Evolutionary conservation across 2,113 vertebrate species (phyloP), one percentile per base, ranked within the genome.

Genomic region (Rhinopomastus cyanomelas): DNA sequence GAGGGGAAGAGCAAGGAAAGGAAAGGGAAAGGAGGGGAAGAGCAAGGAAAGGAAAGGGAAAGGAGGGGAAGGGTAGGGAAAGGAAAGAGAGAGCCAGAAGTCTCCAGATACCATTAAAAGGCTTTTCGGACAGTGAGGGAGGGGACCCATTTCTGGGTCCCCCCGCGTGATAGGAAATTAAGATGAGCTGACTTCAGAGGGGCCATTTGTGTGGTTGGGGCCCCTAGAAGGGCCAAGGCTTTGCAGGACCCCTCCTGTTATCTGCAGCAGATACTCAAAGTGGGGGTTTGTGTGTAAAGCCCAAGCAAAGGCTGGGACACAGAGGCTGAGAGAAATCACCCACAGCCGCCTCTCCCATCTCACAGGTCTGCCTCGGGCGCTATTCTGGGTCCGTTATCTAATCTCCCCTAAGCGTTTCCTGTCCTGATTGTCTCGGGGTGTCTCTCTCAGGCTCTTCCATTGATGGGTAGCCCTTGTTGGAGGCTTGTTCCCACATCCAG

Each of bases 361-460:
- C 78, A 59, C 30, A 81, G 16, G 39, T 91, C 95, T 96, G 93
- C 95, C 93, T 89, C 32, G 62, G 83, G 72, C 36, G 85, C 94
- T 95, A 88, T 89, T 96, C 90, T 94, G 67, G 94, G 96, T 81
- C 56, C 73, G 75, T 92, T 97, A 97, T 97, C 97, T 97, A 96
- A 98, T 97, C 96, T 96, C 66, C 64, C 64, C 80, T 86, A 95
- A 97, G 95, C 94, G 95, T 96, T 96, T 97, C 97, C 96, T 94
- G 62, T 74, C 86, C 84, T 83, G 52, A 29, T 42, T 88, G 90
- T 94, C 81, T 93, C 95, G 46, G 51, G 75, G 81, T n/a, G 61
- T 96, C 95, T 95, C 96, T 94, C 75, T 95, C 95, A 96, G 90
- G 51, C 30, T 36, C 56, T 49, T 96, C 73, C 95, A 89, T 68